Evolutionary conservation across 2,797 vertebrate genomes (phyloP).

Genomic region (Cetoscarus ocellatus): DNA sequence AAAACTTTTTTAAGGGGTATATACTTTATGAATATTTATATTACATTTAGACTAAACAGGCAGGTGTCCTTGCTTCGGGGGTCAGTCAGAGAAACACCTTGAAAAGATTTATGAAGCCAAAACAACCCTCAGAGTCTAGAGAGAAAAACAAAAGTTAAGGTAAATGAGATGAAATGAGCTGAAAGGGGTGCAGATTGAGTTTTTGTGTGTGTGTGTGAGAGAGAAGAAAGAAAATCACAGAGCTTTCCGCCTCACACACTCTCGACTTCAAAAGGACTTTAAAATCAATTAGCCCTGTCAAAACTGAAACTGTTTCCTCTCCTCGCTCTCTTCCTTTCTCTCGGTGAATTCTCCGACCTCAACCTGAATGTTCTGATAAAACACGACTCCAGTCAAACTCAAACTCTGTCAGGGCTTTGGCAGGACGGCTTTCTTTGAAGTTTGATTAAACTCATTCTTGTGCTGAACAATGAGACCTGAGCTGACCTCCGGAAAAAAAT

Average conservation of each 20-base stretch:
- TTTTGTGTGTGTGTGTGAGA: not conserved
- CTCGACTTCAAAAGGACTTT: slow-evolving; percentile 49
- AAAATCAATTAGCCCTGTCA: slow-evolving; percentile 50
- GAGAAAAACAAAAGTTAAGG: not conserved
- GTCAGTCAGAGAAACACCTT: no score
- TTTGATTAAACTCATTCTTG: slow-evolving; percentile 42
- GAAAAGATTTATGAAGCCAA: no score
- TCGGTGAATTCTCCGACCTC: slow-evolving; percentile 32
- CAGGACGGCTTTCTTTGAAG: slow-evolving; percentile 43
- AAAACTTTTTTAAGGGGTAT: no score
- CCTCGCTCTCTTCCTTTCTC: not conserved
- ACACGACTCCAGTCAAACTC: slow-evolving; percentile 85
- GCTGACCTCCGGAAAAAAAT: not conserved
- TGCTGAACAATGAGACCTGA: slow-evolving; percentile 42
- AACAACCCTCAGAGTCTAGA: no score
- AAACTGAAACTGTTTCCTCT: not conserved
- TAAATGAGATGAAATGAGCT: not conserved
- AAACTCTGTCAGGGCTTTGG: not conserved
- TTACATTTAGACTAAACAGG: no score
- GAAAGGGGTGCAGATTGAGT: not conserved
- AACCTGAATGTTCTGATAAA: slow-evolving; percentile 92
- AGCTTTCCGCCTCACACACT: slow-evolving; percentile 30
- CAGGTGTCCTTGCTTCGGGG: no score
- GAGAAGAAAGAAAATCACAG: slow-evolving; percentile 1
- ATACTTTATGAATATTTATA: no score